These are phyloP conservation scores for Notothenia rossii DNA, from an alignment of 2,113 vertebrate species.

Conservation along the genomic window DNA sequence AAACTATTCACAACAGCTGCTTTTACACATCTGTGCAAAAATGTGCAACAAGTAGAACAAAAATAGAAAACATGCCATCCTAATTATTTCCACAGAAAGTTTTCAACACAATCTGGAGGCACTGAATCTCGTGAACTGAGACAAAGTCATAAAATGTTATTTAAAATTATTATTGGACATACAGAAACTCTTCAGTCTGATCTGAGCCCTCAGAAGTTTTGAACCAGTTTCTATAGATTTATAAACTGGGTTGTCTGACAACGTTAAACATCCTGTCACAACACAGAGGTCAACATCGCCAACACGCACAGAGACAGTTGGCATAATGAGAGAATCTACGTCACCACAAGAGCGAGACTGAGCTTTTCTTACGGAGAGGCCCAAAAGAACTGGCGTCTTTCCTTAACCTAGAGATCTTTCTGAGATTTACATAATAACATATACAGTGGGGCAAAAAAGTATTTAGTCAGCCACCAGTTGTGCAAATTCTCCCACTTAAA, in stretches of 20 bases:
- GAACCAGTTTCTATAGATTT: conserved; percentile 29
- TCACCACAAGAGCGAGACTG: neutral
- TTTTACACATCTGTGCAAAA: neutral
- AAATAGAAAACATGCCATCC: neutral
- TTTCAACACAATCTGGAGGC: neutral
- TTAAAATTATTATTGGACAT: neutral
- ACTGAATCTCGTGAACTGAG: neutral
- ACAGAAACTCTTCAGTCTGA: neutral
- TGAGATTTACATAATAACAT: neutral
- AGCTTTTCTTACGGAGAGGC: neutral
- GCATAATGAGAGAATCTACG: conserved; percentile 3
- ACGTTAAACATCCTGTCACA: neutral
- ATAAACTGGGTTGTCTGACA: neutral
- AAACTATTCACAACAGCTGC: neutral
- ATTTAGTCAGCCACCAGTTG: too few relatives aligned
- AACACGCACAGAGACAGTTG: neutral
- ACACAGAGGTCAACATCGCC: neutral
- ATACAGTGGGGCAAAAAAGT: neutral
- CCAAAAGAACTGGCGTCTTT: neutral
- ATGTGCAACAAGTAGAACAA: neutral
- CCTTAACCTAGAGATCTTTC: neutral
- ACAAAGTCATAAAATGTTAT: neutral
- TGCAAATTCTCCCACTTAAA: too few relatives aligned
- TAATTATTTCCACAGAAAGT: neutral
- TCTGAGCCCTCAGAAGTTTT: neutral